A percentile compares a stretch with the other conserved stretches of the same genome.
phyloP scores from a whole-genome alignment of 37 sponge, comb jelly and placozoan genomes.

The Lycopodina hypogea region DNA sequence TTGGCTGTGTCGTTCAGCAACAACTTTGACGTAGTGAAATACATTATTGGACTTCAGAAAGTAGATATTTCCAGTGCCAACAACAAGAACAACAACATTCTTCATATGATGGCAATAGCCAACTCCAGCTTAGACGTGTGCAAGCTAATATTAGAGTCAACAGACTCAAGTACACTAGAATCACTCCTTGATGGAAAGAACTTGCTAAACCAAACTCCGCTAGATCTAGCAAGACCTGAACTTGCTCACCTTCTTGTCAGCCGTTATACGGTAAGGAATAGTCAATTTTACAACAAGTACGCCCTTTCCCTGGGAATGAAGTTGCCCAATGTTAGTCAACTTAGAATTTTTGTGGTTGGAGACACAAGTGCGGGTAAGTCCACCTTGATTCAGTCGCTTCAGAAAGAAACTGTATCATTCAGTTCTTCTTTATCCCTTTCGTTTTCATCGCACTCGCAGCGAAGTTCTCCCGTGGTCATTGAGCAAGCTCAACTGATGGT shows the following conservation, averaged over 20 bases:
- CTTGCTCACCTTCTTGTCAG: not conserved
- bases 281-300: not conserved
- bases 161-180: not conserved
- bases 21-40: conserved; percentile 3
- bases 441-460: not conserved
- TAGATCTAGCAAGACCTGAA: conserved; percentile 7
- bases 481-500: not conserved
- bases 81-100: not conserved
- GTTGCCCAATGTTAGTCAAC: not conserved
- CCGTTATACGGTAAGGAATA: not conserved
- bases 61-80: not conserved
- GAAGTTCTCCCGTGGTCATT: not conserved
- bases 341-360: conserved; percentile 1
- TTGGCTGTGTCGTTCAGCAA: conserved; percentile 12
- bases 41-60: not conserved
- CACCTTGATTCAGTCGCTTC: not conserved
- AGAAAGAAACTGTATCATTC: conserved; percentile 3
- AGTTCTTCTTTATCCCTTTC: conserved; percentile 11
- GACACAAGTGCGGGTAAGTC: not conserved
- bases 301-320: not conserved
- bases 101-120: not conserved
- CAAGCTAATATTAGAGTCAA: not conserved
- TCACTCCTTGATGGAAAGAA: not conserved
- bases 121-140: conserved; percentile 9
- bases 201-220: not conserved